Conservation (phyloP, 2,113 vertebrate species). For the Lagenorhynchus albirostris region DNA sequence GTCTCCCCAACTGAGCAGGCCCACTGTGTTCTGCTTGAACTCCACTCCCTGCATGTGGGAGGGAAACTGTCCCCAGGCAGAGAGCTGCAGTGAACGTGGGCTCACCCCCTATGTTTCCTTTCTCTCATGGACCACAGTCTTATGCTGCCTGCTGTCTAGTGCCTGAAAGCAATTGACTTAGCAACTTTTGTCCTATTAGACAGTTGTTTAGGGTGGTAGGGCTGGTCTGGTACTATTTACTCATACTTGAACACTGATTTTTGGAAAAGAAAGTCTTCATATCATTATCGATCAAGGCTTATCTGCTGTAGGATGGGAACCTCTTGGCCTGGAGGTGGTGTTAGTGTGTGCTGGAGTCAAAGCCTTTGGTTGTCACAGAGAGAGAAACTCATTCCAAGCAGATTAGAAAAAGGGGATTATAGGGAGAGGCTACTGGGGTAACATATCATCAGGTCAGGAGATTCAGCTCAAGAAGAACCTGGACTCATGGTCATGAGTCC, state of each 20-base stretch:
- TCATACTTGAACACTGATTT: neutral
- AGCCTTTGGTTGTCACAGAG: neutral
- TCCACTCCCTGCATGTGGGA: neutral
- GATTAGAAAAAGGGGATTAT: neutral
- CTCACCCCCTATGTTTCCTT: fast-evolving
- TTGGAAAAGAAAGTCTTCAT: neutral
- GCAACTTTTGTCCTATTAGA: neutral
- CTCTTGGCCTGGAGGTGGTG: neutral
- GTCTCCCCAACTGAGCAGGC: neutral
- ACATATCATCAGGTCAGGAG: neutral
- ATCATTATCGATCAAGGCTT: neutral
- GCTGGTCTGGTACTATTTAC: neutral
- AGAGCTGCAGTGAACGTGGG: neutral
- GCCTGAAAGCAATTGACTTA: neutral
- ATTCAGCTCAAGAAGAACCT: neutral
- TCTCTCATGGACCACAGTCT: neutral
- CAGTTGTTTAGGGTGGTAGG: neutral
- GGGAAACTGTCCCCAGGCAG: neutral
- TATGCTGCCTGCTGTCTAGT: neutral
- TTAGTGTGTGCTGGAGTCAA: neutral
- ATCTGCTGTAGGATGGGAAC: neutral
- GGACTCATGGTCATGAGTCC: neutral
- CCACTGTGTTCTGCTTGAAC: neutral
- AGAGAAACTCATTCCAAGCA: neutral
- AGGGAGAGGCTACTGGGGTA: neutral